Evolutionary conservation across 2,113 vertebrate genomes (phyloP).

Genomic region (Oxyura jamaicensis): DNA sequence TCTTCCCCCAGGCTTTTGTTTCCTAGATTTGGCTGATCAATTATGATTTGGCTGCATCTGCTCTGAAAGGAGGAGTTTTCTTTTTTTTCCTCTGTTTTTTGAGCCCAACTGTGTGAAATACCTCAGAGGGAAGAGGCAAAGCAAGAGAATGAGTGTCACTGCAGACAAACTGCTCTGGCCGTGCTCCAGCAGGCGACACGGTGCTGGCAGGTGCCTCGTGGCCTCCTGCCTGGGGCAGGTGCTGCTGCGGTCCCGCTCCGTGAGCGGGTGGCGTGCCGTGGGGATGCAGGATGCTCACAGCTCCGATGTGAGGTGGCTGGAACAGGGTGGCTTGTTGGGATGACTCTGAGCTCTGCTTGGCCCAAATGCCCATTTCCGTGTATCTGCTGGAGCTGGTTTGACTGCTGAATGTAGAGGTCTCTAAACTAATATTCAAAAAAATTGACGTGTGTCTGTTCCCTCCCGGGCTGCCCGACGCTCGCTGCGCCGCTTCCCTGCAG

Average conservation of each 20-base stretch:
- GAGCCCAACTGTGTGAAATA: neutral
- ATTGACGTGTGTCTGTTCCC: too few relatives aligned
- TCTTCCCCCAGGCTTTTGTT: conserved; percentile 38
- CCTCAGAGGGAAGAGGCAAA: neutral
- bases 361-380: neutral
- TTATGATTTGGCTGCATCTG: neutral
- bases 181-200: accelerated
- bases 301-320: neutral
- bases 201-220: neutral
- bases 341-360: neutral
- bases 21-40: neutral
- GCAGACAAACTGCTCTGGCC: neutral
- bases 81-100: neutral
- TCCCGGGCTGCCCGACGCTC: neutral
- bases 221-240: neutral
- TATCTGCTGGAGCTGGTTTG: neutral
- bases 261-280: neutral
- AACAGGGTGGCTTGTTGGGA: neutral
- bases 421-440: too few relatives aligned
- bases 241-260: neutral
- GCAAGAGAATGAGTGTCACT: conserved; percentile 7
- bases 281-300: neutral
- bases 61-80: neutral
- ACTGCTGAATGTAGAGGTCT: accelerated
- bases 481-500: neutral